Evolutionary conservation across 2,113 vertebrate species (phyloP).

Genomic region (Herpailurus yagouaroundi): DNA sequence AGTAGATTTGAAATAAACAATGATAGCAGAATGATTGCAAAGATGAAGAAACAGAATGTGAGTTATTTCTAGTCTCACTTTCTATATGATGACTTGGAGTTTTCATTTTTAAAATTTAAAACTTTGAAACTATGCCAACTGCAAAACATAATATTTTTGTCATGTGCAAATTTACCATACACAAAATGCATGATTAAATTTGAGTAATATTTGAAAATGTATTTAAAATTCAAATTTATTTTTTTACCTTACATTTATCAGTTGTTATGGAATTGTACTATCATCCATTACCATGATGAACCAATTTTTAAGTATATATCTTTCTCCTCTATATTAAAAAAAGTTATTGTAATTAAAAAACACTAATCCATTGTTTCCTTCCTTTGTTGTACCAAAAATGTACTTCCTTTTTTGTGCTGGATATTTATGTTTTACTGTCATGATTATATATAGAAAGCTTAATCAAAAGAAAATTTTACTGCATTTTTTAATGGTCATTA

Average conservation of each 20-base stretch:
- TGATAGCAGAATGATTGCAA: neutral
- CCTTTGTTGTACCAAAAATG: neutral
- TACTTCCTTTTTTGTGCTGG: neutral
- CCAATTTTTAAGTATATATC: neutral
- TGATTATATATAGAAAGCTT: neutral
- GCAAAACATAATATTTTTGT: neutral
- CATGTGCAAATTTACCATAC: neutral
- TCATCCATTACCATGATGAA: neutral
- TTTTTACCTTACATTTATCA: neutral
- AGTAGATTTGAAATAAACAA: neutral
- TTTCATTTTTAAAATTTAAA: conserved; percentile 25
- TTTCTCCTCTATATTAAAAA: neutral
- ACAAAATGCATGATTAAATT: neutral
- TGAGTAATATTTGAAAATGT: neutral
- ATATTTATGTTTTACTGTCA: neutral
- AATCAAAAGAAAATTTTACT: neutral
- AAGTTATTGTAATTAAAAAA: neutral
- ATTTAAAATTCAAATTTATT: neutral
- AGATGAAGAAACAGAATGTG: neutral
- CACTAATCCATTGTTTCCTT: neutral
- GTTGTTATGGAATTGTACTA: neutral
- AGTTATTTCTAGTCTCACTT: neutral
- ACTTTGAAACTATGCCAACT: neutral
- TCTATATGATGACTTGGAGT: neutral
- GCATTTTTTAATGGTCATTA: neutral